Conservation (phyloP, 2,113 vertebrate species). For the Oostethus manadensis region DNA sequence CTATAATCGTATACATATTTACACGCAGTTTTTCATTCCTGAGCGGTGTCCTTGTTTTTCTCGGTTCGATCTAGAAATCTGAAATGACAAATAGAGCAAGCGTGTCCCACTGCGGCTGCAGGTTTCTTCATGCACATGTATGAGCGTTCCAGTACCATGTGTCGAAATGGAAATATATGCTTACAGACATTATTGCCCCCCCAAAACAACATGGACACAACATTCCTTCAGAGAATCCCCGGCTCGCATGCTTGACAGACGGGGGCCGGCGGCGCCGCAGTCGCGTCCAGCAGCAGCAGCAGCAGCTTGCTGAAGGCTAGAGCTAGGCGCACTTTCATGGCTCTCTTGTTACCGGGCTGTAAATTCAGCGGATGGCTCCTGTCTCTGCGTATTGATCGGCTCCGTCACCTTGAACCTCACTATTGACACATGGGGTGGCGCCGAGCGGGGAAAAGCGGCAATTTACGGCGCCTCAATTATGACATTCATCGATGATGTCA, state of each 20-base stretch:
- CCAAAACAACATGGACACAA: conserved; percentile 19
- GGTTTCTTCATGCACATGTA: too few species aligned
- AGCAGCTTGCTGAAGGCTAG: conserved; percentile 55
- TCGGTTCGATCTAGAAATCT: too few species aligned
- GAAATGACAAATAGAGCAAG: too few species aligned
- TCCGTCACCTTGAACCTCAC: conserved; percentile 99
- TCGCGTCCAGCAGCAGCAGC: conserved; percentile 17
- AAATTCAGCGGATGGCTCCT: conserved; percentile 99
- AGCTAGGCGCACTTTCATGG: conserved; percentile 39
- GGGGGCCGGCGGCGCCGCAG: conserved; percentile 27
- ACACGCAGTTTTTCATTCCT: too few species aligned
- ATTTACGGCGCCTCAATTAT: conserved; percentile 98
- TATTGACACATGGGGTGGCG: conserved; percentile 98
- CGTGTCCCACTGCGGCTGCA: too few species aligned
- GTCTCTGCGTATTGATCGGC: conserved; percentile 94
- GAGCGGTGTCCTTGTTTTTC: too few species aligned
- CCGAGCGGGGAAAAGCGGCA: conserved; percentile 68
- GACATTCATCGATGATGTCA: conserved; percentile 98
- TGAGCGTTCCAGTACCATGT: not conserved
- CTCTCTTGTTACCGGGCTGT: conserved; percentile 72
- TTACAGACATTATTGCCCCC: conserved; percentile 11
- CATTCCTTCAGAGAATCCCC: conserved; percentile 43
- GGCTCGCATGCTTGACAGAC: conserved; percentile 51
- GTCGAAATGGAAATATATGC: conserved; percentile 9
- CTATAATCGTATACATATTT: too few species aligned